Percentiles rank a stretch among this genome's conserved stretches.
Evolutionary conservation across 2,113 vertebrate genomes (phyloP).

Genomic region (Sterrhoptilus dennistouni): DNA sequence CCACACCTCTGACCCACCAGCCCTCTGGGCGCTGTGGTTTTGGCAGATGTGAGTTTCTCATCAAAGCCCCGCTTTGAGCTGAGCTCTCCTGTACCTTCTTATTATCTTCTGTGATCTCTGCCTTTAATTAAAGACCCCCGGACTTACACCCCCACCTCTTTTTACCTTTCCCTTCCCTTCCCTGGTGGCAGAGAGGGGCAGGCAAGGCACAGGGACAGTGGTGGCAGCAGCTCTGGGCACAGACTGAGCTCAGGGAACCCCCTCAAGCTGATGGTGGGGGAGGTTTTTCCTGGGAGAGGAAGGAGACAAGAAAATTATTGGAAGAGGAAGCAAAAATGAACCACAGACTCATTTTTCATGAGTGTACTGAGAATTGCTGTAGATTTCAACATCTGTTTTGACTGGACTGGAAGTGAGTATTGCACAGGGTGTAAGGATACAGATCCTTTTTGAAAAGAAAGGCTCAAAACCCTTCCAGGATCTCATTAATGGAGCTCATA

Average conservation of each 20-base stretch:
- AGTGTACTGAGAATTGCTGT: not conserved
- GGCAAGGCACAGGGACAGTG: not conserved
- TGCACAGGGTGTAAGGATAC: not conserved
- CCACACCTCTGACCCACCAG: not conserved
- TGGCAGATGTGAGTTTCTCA: not conserved
- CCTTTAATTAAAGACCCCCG: not conserved
- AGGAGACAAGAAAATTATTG: not conserved
- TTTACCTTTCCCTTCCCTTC: not conserved
- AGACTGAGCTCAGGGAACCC: not conserved
- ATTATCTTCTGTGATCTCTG: not conserved
- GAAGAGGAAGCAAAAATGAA: not conserved
- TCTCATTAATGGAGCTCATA: not conserved
- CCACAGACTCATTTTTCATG: not conserved
- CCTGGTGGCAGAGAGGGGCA: not conserved
- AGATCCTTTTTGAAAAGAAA: not conserved
- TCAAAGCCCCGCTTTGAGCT: not conserved
- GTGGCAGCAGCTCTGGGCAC: not conserved
- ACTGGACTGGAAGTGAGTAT: not conserved
- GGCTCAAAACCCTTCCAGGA: not conserved
- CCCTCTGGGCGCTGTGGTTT: not conserved
- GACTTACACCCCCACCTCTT: not conserved
- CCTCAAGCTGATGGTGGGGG: rapidly evolving
- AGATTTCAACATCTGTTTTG: not conserved
- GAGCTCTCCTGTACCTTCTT: not conserved
- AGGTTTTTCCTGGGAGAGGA: not conserved